Conservation (phyloP, 2,888 invertebrate genomes). For the Laothoe populi region DNA sequence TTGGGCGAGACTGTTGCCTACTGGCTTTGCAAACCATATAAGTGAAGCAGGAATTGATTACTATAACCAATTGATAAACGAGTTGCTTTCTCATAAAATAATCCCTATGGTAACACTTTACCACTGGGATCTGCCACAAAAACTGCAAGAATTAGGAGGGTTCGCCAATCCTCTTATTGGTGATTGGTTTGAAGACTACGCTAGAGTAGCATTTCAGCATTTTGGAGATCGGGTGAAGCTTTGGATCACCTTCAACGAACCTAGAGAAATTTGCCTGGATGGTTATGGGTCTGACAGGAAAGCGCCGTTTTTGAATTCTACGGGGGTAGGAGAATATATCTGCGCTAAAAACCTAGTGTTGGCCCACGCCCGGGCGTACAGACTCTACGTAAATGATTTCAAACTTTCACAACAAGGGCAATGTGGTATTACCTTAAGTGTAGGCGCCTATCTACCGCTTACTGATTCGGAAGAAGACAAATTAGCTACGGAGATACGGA, state of each 20-base stretch:
- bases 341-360: slow-evolving; percentile 73
- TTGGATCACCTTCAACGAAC: slow-evolving; percentile 86
- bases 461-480: slow-evolving; percentile 53
- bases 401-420: slow-evolving; percentile 48
- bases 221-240: slow-evolving; percentile 79
- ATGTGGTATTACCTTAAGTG: slow-evolving; percentile 39
- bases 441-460: slow-evolving; percentile 45
- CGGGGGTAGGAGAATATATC: slow-evolving; percentile 77
- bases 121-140: slow-evolving; percentile 82
- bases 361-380: slow-evolving; percentile 82
- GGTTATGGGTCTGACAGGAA: slow-evolving; percentile 68
- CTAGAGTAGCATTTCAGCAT: slow-evolving; percentile 62
- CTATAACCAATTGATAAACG: slow-evolving; percentile 87
- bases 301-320: slow-evolving; percentile 61
- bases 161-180: slow-evolving; percentile 66
- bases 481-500: slow-evolving; percentile 50
- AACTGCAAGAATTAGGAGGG: slow-evolving; percentile 82
- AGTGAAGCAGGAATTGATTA: slow-evolving; percentile 86
- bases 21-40: slow-evolving; percentile 73
- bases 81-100: slow-evolving; percentile 84
- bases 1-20: slow-evolving; percentile 87
- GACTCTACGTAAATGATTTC: slow-evolving; percentile 62
- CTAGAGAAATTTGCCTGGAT: slow-evolving; percentile 57
- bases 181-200: slow-evolving; percentile 76
- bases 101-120: slow-evolving; percentile 84